phyloP scores from a whole-genome alignment of 2,888 invertebrate species.

The Drosophila mulleri region DNA sequence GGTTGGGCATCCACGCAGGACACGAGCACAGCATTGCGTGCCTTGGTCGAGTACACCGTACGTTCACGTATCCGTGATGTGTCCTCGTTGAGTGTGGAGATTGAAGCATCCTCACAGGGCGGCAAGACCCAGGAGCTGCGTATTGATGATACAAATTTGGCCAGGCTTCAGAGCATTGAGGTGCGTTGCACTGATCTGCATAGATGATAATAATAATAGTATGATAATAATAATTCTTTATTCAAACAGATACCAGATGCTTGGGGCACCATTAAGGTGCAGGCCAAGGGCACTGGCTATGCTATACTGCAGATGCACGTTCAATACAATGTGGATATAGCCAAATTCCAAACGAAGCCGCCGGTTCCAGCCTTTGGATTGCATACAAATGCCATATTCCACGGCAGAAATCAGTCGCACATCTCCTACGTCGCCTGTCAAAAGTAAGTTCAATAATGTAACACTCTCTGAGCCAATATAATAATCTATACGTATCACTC shows the following conservation, averaged over 20 bases:
- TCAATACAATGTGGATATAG: slow-evolving; percentile 95
- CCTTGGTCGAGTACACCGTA: slow-evolving; percentile 95
- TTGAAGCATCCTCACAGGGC: slow-evolving; percentile 93
- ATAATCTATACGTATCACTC: not conserved
- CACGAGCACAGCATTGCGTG: slow-evolving; percentile 94
- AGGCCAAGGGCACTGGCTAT: slow-evolving; percentile 96
- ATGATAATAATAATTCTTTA: not conserved
- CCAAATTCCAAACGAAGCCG: slow-evolving; percentile 93
- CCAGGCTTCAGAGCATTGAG: slow-evolving; percentile 91
- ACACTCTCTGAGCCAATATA: not conserved
- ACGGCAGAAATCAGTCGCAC: slow-evolving; percentile 97
- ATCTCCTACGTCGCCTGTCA: slow-evolving; percentile 95
- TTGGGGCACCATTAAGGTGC: slow-evolving; percentile 97
- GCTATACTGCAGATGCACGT: slow-evolving; percentile 97
- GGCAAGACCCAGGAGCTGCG: slow-evolving; percentile 89
- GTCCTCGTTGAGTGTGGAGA: slow-evolving; percentile 90
- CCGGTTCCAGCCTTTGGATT: slow-evolving; percentile 93
- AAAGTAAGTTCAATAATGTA: slow-evolving; percentile 86
- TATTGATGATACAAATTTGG: slow-evolving; percentile 91
- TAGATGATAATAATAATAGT: not conserved
- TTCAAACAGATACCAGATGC: slow-evolving; percentile 92
- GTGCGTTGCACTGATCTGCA: slow-evolving; percentile 72
- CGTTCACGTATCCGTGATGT: slow-evolving; percentile 94
- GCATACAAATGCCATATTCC: slow-evolving; percentile 90
- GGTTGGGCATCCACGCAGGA: slow-evolving; percentile 96